Evolutionary conservation across 2,113 vertebrate genomes (phyloP).

Genomic region (Xiphorhynchus elegans): DNA sequence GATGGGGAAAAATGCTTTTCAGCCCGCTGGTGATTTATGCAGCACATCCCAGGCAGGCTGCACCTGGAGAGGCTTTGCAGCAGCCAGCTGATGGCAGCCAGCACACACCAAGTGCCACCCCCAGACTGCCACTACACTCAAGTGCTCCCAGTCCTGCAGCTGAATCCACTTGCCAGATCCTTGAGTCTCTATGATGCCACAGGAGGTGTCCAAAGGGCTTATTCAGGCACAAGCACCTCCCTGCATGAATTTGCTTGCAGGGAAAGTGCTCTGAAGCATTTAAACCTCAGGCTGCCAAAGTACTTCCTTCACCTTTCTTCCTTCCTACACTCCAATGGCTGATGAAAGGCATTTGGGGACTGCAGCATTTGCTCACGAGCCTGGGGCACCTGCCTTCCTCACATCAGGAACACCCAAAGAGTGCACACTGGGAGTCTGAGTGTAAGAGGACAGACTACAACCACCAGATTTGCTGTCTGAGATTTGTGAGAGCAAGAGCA

Average conservation of each 20-base stretch:
- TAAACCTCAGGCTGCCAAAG: background rate
- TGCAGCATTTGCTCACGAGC: background rate
- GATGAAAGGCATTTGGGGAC: background rate
- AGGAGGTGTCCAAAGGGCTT: fast-evolving
- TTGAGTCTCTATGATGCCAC: background rate
- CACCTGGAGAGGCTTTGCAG: background rate
- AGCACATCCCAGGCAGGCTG: background rate
- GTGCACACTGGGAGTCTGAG: background rate
- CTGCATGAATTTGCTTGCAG: background rate
- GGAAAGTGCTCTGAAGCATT: background rate
- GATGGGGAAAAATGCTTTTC: fast-evolving
- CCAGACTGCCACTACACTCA: background rate
- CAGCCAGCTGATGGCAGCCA: background rate
- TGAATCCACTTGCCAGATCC: background rate
- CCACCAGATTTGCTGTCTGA: background rate
- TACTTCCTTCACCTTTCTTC: fast-evolving
- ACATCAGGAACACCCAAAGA: too few species aligned
- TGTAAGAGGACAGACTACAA: background rate
- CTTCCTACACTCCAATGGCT: fast-evolving
- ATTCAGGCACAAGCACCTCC: background rate
- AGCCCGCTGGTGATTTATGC: background rate
- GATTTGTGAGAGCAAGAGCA: background rate
- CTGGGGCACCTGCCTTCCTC: background rate
- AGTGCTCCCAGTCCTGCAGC: background rate
- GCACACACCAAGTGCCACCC: background rate